phyloP scores from a whole-genome alignment of 2,797 vertebrate genomes.

The Coilia nasus region DNA sequence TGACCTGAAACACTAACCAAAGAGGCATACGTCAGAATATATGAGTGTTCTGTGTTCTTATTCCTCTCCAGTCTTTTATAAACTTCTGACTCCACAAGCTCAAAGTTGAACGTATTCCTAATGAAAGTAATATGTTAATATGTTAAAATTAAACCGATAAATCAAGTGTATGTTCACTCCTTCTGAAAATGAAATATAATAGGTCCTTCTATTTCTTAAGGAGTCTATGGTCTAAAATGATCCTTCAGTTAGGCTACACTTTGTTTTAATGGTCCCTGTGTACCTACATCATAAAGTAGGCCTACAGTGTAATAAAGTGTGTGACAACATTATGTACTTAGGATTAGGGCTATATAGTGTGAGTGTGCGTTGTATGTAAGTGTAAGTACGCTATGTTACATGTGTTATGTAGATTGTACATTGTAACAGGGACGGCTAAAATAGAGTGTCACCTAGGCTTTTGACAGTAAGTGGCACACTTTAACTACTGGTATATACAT shows the following conservation, averaged over 20 bases:
- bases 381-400: too few species aligned
- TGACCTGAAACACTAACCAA: slow-evolving; percentile 49
- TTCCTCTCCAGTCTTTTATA: slow-evolving; percentile 57
- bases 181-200: background rate
- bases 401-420: too few species aligned
- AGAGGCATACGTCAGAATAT: slow-evolving; percentile 37
- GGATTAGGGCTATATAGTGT: too few species aligned
- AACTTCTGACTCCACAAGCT: slow-evolving; percentile 62
- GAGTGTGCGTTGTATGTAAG: too few species aligned
- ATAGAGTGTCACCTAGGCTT: too few species aligned
- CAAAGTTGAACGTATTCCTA: slow-evolving; percentile 54
- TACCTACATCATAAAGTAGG: too few species aligned
- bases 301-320: too few species aligned
- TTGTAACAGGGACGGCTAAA: too few species aligned
- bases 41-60: slow-evolving; percentile 48
- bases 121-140: slow-evolving; percentile 43
- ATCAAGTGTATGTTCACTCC: slow-evolving; percentile 40
- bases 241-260: too few species aligned
- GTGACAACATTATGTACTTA: too few species aligned
- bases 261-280: background rate
- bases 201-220: background rate
- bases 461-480: too few species aligned
- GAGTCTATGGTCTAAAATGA: background rate
- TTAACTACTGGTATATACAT: background rate
- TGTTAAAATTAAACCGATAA: slow-evolving; percentile 46